Evolutionary conservation across 2,113 vertebrate genomes (phyloP), one percentile per base, ranked within the genome.

Genomic region (Melanotaenia duboulayi): DNA sequence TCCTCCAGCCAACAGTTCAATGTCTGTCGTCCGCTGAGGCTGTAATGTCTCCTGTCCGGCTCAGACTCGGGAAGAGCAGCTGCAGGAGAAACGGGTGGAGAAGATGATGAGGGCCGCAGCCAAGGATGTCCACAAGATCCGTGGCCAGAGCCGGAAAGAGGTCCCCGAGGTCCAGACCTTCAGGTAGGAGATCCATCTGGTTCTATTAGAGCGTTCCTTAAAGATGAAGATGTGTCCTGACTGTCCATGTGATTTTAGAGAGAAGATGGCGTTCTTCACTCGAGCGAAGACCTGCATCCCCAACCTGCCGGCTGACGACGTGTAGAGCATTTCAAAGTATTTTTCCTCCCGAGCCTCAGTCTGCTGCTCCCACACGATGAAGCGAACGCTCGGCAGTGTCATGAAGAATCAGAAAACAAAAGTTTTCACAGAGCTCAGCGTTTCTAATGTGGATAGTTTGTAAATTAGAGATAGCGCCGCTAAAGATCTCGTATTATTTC

Each of bases 211-310:
- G 8, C 5, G 11, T 1, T 59, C 24, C 42, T 5, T 44, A 28
- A 19, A 10, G 23, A 2, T 4, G 23, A 10, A 40, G 39, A 42
- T 8, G 11, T 24, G 20, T 11, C 10, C 1, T 48, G 37, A 44
- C 10, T 11, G 5, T 46, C 59, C 32, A 14, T 56, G 11, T 62
- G n/a, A 8, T 75, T 91, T 6, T 74, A 99, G 98, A 90, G 98
- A 99, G 94, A 99, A 99, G 91, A 99, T 99, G 97, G 97, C 96
- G 0, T 99, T 99, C 92, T 99, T 99, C 93, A 99, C 98, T 0
- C 94, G 96, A 85, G 95, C 95, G 0, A 95, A 95, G 90, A 94
- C 94, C 80, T 96, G 95, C 74, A 95, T 99, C 82, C 95, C 97
- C 4, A 85, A 96, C 1, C 95, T 99, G 64, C 97, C 96, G 66